Conservation (phyloP, 2,797 vertebrate genomes). For the Poeciliopsis gracilis region DNA sequence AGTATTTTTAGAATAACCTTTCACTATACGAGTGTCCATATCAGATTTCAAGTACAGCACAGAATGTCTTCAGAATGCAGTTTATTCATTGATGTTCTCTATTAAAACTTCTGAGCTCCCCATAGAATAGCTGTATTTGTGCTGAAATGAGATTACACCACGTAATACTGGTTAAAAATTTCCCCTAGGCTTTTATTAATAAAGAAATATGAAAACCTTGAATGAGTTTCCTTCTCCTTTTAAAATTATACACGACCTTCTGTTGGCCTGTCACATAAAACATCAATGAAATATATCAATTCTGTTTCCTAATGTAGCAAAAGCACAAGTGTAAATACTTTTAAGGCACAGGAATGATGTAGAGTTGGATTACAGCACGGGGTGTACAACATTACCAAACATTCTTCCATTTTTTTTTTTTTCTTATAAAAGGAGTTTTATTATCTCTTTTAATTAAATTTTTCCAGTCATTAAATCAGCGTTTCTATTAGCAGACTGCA, state of each 20-base stretch:
- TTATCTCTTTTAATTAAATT: neutral
- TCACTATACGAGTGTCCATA: neutral
- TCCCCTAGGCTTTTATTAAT: neutral
- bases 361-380: neutral
- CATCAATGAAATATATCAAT: neutral
- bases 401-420: neutral
- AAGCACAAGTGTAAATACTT: neutral
- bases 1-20: neutral
- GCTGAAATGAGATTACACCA: neutral
- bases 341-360: neutral
- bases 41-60: neutral
- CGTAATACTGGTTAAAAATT: neutral
- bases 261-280: neutral
- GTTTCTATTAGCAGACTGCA: slow-evolving; percentile 17
- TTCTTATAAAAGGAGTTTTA: neutral
- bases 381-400: neutral
- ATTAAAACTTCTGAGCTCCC: neutral
- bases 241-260: neutral
- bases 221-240: neutral
- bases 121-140: neutral
- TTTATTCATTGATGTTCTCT: neutral
- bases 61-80: neutral
- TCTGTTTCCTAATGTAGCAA: neutral
- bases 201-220: neutral
- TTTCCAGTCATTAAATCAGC: neutral